Evolutionary conservation across 2,888 invertebrate species (phyloP).

Genomic region (Atherix ibis): DNA sequence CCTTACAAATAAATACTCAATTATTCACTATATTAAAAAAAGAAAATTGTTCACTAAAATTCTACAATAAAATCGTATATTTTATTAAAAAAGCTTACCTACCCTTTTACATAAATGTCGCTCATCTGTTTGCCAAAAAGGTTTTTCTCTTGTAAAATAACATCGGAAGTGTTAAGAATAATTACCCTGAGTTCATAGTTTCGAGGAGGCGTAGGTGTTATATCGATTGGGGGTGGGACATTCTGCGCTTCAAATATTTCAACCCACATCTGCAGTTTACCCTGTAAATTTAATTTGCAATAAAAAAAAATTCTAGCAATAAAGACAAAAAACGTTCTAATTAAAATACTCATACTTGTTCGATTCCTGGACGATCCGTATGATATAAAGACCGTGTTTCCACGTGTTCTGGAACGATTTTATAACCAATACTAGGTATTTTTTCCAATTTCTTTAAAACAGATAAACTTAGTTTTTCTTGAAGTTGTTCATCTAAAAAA

Average conservation of each 20-base stretch:
- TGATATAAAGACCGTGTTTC: slow-evolving; percentile 71
- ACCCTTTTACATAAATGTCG: slow-evolving; percentile 64
- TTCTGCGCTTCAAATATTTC: slow-evolving; percentile 59
- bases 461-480: slow-evolving; percentile 60
- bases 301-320: background rate
- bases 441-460: slow-evolving; percentile 60
- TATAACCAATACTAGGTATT: slow-evolving; percentile 59
- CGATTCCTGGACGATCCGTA: slow-evolving; percentile 53
- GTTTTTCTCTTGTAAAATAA: slow-evolving; percentile 49
- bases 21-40: no score
- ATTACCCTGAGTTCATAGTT: slow-evolving; percentile 52
- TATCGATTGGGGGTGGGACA: slow-evolving; percentile 58
- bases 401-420: slow-evolving; percentile 79
- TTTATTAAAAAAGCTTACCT: no score
- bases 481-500: slow-evolving; percentile 34
- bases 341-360: slow-evolving; percentile 38
- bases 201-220: slow-evolving; percentile 53
- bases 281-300: slow-evolving; percentile 36
- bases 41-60: no score
- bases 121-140: slow-evolving; percentile 59
- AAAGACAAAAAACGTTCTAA: background rate
- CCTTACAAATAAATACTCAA: no score
- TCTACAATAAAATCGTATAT: no score
- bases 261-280: slow-evolving; percentile 80
- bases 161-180: slow-evolving; percentile 47